Percentiles rank a stretch among this genome's conserved stretches.
These are phyloP conservation scores for Aulostomus chinensis DNA, from an alignment of 2,797 vertebrate genomes.

Conservation along the genomic window DNA sequence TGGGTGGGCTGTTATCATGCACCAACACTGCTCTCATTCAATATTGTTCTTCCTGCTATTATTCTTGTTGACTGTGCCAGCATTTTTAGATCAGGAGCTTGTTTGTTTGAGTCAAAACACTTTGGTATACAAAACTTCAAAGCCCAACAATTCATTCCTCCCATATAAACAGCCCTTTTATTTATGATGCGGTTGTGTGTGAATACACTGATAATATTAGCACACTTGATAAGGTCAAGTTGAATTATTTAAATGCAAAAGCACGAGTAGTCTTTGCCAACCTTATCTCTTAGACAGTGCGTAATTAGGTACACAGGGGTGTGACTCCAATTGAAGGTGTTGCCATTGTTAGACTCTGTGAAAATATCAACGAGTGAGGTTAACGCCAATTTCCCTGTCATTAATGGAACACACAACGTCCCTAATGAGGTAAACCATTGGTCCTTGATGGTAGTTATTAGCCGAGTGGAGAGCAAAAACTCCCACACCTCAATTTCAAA, in stretches of 20 bases:
- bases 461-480: slow-evolving; percentile 89
- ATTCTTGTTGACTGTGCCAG: slow-evolving; percentile 51
- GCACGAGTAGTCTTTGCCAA: slow-evolving; percentile 88
- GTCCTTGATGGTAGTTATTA: slow-evolving; percentile 99
- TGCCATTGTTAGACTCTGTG: slow-evolving; percentile 93
- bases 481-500: slow-evolving; percentile 92
- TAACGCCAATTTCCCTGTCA: slow-evolving; percentile 97
- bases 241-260: slow-evolving; percentile 85
- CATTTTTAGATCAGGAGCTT: slow-evolving; percentile 65
- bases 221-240: slow-evolving; percentile 57
- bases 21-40: slow-evolving; percentile 57
- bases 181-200: slow-evolving; percentile 1
- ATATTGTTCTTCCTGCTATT: slow-evolving; percentile 63
- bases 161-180: slow-evolving; percentile 15
- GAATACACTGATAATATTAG: slow-evolving; percentile 50
- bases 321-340: slow-evolving; percentile 98
- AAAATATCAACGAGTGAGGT: slow-evolving; percentile 97
- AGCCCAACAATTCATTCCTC: slow-evolving; percentile 4
- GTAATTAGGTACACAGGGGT: slow-evolving; percentile 97
- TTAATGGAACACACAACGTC: slow-evolving; percentile 97
- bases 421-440: slow-evolving; percentile 98
- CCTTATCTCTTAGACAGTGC: slow-evolving; percentile 85
- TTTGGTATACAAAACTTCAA: slow-evolving; percentile 24
- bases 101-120: slow-evolving; percentile 52
- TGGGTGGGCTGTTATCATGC: slow-evolving; percentile 57